These are phyloP conservation scores for Nannobrachium achirus DNA, from an alignment of 2,113 vertebrate species.

Conservation along the genomic window DNA sequence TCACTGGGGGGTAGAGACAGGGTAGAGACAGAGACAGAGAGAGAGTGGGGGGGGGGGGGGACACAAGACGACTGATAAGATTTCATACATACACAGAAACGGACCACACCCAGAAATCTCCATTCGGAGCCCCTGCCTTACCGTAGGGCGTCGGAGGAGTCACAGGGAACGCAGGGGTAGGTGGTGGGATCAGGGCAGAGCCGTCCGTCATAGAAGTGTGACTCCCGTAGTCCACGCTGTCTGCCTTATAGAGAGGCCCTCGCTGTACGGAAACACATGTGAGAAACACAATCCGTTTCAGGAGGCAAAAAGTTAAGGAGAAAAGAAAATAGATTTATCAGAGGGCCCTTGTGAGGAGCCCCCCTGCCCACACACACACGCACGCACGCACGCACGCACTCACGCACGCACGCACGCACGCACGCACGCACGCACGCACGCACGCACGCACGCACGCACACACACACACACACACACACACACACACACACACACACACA, in stretches of 20 bases:
- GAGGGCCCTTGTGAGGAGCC: neutral
- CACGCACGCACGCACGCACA: constrained; percentile 26
- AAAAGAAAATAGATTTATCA: neutral
- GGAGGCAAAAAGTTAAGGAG: neutral
- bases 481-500: neutral
- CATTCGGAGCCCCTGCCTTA: constrained; percentile 62
- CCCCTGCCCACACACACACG: neutral
- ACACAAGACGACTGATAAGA: too few species aligned
- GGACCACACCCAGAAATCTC: neutral
- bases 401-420: constrained; percentile 6
- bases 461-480: constrained; percentile 1
- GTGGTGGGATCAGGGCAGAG: constrained; percentile 55
- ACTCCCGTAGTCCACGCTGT: constrained; percentile 52
- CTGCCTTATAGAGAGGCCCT: constrained; percentile 43
- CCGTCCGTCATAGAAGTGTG: constrained; percentile 58
- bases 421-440: constrained; percentile 20
- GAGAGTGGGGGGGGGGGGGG: too few species aligned
- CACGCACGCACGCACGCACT: neutral
- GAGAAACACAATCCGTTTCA: too few species aligned
- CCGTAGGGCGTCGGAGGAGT: constrained; percentile 86
- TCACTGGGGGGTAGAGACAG: constrained; percentile 62
- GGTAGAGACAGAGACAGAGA: constrained; percentile 2
- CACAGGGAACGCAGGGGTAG: constrained; percentile 84
- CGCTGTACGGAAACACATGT: constrained; percentile 61
- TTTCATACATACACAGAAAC: neutral